Conservation (phyloP, 2,113 vertebrate species). For the Actinemys pallida region DNA sequence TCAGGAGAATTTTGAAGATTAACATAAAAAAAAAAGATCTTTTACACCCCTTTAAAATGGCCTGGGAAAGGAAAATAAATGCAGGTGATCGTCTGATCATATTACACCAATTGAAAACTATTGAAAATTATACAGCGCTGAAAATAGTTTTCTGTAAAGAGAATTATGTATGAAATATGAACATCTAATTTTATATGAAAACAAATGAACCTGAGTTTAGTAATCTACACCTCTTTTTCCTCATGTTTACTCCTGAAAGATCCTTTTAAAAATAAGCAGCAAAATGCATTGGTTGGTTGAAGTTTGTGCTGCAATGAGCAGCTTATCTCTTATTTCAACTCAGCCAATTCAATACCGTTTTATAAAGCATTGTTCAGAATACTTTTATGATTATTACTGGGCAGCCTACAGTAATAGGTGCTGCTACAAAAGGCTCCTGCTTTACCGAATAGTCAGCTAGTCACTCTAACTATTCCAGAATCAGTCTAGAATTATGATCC, state of each 20-base stretch:
- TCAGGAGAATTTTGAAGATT: conserved; percentile 76
- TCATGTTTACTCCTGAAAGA: conserved; percentile 35
- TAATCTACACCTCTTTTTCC: conserved; percentile 10
- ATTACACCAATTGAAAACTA: conserved; percentile 72
- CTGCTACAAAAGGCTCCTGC: not conserved
- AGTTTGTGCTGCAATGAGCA: not conserved
- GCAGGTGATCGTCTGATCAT: conserved; percentile 77
- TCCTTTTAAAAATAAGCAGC: not conserved
- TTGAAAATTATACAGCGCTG: conserved; percentile 59
- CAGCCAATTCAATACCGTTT: conserved; percentile 38
- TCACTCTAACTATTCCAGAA: not conserved
- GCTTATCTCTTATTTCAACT: conserved; percentile 58
- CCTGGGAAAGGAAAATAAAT: conserved; percentile 80
- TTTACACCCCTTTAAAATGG: conserved; percentile 67
- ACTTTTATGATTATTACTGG: not conserved
- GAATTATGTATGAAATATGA: conserved; percentile 75
- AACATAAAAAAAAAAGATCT: conserved; percentile 53
- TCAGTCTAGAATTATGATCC: not conserved
- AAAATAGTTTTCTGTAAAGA: conserved; percentile 70
- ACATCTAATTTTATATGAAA: conserved; percentile 50
- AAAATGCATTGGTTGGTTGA: not conserved
- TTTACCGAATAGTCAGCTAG: not conserved
- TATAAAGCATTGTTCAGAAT: conserved; percentile 55
- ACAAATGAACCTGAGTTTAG: conserved; percentile 17
- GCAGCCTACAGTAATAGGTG: conserved; percentile 3